A percentile compares a stretch with the other conserved stretches of the same genome.
Evolutionary conservation across 2,888 invertebrate genomes (phyloP).

Genomic region (Microchrysa polita): DNA sequence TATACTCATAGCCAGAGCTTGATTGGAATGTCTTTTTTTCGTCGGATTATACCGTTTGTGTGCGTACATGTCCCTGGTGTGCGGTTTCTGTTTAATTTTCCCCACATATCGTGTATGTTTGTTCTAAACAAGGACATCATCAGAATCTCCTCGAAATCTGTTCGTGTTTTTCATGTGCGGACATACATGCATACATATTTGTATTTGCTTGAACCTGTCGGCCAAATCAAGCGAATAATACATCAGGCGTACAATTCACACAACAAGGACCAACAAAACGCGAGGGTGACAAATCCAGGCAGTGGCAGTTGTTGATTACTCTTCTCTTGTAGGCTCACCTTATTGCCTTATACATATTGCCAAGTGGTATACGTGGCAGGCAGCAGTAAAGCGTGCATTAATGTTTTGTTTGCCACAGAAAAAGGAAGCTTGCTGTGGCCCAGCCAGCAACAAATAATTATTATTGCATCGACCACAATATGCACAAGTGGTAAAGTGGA

Average conservation of each 20-base stretch:
- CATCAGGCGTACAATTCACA: slow-evolving; percentile 63
- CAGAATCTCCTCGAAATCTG: slow-evolving; percentile 2
- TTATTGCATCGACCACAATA: slow-evolving; percentile 25
- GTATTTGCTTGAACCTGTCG: slow-evolving; percentile 62
- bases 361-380: no score
- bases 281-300: slow-evolving; percentile 64
- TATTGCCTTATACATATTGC: slow-evolving; percentile 33
- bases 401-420: slow-evolving; percentile 20
- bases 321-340: slow-evolving; percentile 53
- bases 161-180: no score
- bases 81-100: slow-evolving; percentile 34
- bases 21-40: background rate
- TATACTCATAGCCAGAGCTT: background rate
- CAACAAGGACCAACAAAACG: slow-evolving; percentile 52
- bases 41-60: background rate
- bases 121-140: background rate
- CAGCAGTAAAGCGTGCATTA: slow-evolving; percentile 19
- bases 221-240: slow-evolving; percentile 67
- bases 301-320: slow-evolving; percentile 63
- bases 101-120: background rate
- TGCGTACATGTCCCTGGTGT: slow-evolving; percentile 20
- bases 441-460: slow-evolving; percentile 32
- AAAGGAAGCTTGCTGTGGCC: no score
- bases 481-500: background rate
- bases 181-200: no score